Percentiles rank a stretch among this genome's conserved stretches.
phyloP scores from a whole-genome alignment of 2,113 vertebrate genomes.

The Oryctolagus cuniculus region DNA sequence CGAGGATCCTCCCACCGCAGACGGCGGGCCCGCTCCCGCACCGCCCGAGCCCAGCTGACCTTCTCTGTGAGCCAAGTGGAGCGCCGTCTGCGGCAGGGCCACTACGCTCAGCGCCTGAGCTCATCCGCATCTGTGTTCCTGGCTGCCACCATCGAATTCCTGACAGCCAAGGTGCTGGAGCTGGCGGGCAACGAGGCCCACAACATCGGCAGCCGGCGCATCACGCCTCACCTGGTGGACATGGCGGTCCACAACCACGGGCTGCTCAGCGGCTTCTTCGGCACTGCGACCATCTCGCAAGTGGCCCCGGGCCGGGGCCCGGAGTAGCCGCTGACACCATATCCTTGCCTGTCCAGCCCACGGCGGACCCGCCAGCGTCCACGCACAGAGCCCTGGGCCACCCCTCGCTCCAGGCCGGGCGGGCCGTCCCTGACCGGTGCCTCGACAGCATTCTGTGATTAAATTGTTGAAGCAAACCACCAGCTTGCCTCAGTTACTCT shows the following conservation, averaged over 20 bases:
- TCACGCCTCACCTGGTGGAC: slow-evolving; percentile 84
- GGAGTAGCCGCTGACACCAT: background rate
- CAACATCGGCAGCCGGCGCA: slow-evolving; percentile 76
- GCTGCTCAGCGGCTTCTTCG: slow-evolving; percentile 86
- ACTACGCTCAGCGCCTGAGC: slow-evolving; percentile 80
- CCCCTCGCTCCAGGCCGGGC: background rate
- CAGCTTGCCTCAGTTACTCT: background rate
- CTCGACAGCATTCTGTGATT: background rate
- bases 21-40: slow-evolving; percentile 36
- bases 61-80: slow-evolving; percentile 88
- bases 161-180: slow-evolving; percentile 88
- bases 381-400: background rate
- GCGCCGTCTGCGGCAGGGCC: slow-evolving; percentile 83
- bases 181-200: slow-evolving; percentile 85
- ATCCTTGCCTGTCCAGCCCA: background rate
- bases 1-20: too few species aligned
- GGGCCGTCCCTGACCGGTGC: background rate
- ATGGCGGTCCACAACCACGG: slow-evolving; percentile 86
- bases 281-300: slow-evolving; percentile 82
- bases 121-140: slow-evolving; percentile 82
- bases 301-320: background rate
- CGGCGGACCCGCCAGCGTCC: background rate
- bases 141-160: slow-evolving; percentile 84
- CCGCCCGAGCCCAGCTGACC: slow-evolving; percentile 79
- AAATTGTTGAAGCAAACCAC: background rate